Evolutionary conservation across 2,797 vertebrate species (phyloP), one percentile per base, ranked within the genome.

Genomic region (Ambastaia sidthimunki): DNA sequence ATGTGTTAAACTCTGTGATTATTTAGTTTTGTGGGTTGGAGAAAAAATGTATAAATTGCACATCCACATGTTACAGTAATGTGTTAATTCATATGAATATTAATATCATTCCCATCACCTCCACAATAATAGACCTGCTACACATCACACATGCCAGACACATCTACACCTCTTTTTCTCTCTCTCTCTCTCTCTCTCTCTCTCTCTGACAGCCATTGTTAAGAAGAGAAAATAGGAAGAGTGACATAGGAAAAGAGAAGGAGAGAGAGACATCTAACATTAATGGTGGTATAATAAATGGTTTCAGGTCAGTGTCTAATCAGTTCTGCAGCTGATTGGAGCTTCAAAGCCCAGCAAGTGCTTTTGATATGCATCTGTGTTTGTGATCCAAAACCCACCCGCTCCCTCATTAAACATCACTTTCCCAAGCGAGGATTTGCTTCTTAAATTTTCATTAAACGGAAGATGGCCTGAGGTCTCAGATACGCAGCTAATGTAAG

Each of bases 361-460:
- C 65, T 71, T 44, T n/a, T 83, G 66, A 65, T 57, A 59, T 34
- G 28, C 62, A 34, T 78, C 21, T 70, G 69, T 73, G 74, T 68
- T 52, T 62, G 66, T 66, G 4, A 37, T 47, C 57, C 34, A 37
- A 59, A 78, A 54, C 28, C 68, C 57, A 41, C 52, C 18, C 19
- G 44, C 65, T 74, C 41, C 41, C 21, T 78, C 57, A 55, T 74
- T 69, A 47, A 70, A 21, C 63, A 55, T 82, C 62, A 54, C 65
- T 74, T 37, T 69, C 19, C 34, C 15, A 23, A 82, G 71, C 54
- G 60, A 78, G 71, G 78, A 84, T 85, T 84, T 83, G 72, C 67
- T 71, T 25, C 37, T 82, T 76, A 82, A 83, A 73, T 76, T 73
- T 84, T 78, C 76, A 86, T 86, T 84, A 85, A 76, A 71, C 63